These are phyloP conservation scores for Ophiodon elongatus DNA, from an alignment of 2,113 vertebrate genomes.

Conservation along the genomic window DNA sequence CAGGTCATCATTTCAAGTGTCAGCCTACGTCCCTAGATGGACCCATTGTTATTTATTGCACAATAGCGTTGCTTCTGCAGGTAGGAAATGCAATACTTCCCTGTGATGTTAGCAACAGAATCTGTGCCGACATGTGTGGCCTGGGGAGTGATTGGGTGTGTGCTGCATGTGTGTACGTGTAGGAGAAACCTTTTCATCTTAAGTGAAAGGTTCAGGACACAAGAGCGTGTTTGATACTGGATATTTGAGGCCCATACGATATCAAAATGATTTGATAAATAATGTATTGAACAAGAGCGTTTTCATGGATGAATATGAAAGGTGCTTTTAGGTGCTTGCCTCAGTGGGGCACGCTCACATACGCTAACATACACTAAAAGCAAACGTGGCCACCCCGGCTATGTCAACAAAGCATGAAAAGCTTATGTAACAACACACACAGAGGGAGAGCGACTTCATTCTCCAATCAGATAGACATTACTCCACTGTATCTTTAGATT, in stretches of 20 bases:
- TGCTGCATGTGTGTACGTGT: neutral
- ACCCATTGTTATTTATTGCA: slow-evolving; percentile 44
- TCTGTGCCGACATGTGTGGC: slow-evolving; percentile 19
- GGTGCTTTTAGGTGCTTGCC: too few relatives aligned
- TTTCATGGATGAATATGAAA: too few relatives aligned
- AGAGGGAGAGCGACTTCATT: too few relatives aligned
- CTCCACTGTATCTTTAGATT: neutral
- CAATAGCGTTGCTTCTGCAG: slow-evolving; percentile 24
- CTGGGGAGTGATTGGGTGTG: neutral
- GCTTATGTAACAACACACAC: too few relatives aligned
- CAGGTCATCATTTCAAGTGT: slow-evolving; percentile 38
- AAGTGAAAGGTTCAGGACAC: neutral
- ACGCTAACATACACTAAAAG: too few relatives aligned
- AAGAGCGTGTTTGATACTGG: neutral
- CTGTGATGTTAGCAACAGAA: neutral
- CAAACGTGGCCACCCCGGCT: too few relatives aligned
- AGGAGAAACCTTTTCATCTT: neutral
- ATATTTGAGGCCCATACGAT: neutral
- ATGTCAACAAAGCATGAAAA: too few relatives aligned
- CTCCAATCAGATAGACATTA: too few relatives aligned
- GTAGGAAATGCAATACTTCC: slow-evolving; percentile 34
- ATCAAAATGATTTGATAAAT: neutral
- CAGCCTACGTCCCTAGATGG: slow-evolving; percentile 24
- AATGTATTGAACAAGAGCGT: too few relatives aligned
- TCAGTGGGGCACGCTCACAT: too few relatives aligned